These are phyloP conservation scores for Gavialis gangeticus DNA, from an alignment of 2,113 vertebrate genomes.

Conservation along the genomic window DNA sequence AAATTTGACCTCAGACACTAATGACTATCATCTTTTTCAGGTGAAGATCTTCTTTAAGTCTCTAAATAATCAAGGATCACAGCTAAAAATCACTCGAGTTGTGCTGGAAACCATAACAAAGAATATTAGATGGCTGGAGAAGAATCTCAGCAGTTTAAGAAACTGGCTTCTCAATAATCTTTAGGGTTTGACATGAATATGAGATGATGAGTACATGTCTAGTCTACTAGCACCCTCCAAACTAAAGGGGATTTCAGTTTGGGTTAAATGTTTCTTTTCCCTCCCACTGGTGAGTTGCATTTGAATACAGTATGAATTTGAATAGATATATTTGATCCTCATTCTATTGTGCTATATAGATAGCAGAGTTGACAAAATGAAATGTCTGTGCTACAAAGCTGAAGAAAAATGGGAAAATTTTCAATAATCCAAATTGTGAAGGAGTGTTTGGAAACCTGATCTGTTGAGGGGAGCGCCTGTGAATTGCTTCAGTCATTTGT, in stretches of 20 bases:
- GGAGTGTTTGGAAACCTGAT: not conserved
- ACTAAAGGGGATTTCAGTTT: not conserved
- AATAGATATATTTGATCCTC: not conserved
- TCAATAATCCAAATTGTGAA: not conserved
- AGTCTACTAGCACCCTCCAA: not conserved
- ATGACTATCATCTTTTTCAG: conserved; percentile 23
- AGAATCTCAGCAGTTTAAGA: conserved; percentile 46
- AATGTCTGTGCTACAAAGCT: not conserved
- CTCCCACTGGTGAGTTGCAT: not conserved
- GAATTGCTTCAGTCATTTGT: not conserved
- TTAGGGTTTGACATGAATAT: not conserved
- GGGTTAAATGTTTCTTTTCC: not conserved
- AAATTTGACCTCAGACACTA: not conserved
- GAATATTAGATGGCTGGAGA: conserved; percentile 50
- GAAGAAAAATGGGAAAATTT: not conserved
- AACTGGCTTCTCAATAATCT: not conserved
- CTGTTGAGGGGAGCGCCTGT: not conserved
- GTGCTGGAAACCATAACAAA: conserved; percentile 43
- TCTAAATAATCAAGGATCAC: conserved; percentile 16
- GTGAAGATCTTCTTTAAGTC: conserved; percentile 54
- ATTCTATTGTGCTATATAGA: not conserved
- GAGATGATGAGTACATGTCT: too few species aligned
- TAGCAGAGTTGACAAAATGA: not conserved
- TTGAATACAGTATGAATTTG: not conserved
- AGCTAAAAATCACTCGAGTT: conserved; percentile 37